These are phyloP conservation scores for Falco concolor DNA, from an alignment of 2,797 vertebrate species.

Conservation along the genomic window DNA sequence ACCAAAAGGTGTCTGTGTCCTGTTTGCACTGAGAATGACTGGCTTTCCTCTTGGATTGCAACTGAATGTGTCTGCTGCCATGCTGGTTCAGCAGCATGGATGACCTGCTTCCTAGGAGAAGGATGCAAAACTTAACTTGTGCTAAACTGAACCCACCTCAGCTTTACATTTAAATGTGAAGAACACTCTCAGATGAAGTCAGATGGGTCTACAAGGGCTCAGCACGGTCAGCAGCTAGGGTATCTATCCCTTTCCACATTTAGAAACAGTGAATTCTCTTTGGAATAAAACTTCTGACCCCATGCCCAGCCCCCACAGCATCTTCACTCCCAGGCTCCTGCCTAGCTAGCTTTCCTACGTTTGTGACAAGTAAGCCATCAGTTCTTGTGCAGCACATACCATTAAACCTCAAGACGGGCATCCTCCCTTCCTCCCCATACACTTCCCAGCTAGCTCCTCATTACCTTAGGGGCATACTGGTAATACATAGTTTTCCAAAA, in stretches of 20 bases:
- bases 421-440: not conserved
- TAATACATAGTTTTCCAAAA: too few relatives aligned
- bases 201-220: not conserved
- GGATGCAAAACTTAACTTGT: not conserved
- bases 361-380: not conserved
- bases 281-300: not conserved
- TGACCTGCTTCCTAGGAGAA: not conserved
- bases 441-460: too few relatives aligned
- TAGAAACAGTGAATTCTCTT: not conserved
- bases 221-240: not conserved
- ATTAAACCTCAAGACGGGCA: not conserved
- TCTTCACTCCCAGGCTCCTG: not conserved
- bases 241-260: not conserved
- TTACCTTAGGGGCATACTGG: too few relatives aligned
- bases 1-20: too few relatives aligned
- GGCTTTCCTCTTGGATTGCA: rapidly evolving
- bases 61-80: not conserved
- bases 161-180: not conserved
- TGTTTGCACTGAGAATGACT: not conserved
- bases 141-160: not conserved
- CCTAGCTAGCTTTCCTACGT: too few relatives aligned
- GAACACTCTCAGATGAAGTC: not conserved
- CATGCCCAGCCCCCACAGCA: not conserved
- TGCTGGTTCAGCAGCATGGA: not conserved
- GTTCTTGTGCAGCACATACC: not conserved